Evolutionary conservation across 2,888 invertebrate species (phyloP), one percentile per base, ranked within the genome.

Genomic region (Baronia brevicornis): DNA sequence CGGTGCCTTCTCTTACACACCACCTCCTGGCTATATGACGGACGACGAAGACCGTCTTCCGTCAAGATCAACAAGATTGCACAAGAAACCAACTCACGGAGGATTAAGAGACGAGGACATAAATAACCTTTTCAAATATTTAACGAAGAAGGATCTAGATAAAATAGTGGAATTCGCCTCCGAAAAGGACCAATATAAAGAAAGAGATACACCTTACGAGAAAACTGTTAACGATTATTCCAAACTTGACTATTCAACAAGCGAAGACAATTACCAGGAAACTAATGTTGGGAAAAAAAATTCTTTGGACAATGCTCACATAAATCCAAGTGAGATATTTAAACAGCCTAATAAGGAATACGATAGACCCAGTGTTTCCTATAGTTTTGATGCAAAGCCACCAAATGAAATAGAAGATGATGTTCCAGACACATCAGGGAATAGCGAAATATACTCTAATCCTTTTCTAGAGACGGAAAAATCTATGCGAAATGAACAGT

Each of bases 81-180:
- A 67, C 66, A 73, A 60, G 54, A 48, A 52, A 53, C 69, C 63
- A 23, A 48, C 39, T 43, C 64, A 54, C 32, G 64, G 67, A 6
- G 68, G 66, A 18, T 59, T 80, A 41, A 64, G 58, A 10, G 74
- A 75, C 5, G 70, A 74, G 29, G 78, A 82, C 26, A 54, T 82
- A 15, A 64, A 56, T 37, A 80, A 77, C 28, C 42, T 84, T 17
- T 51, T 77, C 9, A 74, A 73, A 55, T 58, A 75, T 46, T 52
- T 84, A 21, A 70, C 78, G 2, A 71, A 78, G 51, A 63, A 75
- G 42, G 80, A 84, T 43, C 40, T 82, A 35, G 67, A 77, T 44
- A 77, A 69, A 42, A 63, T 84, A 11, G 43, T 82, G 3, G 67
- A 77, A 33, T 56, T 64, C 1, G 68, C 79, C 3, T 55, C 54